These are phyloP conservation scores for Rhinolophus sinicus DNA, from an alignment of 2,113 vertebrate species.

Conservation along the genomic window DNA sequence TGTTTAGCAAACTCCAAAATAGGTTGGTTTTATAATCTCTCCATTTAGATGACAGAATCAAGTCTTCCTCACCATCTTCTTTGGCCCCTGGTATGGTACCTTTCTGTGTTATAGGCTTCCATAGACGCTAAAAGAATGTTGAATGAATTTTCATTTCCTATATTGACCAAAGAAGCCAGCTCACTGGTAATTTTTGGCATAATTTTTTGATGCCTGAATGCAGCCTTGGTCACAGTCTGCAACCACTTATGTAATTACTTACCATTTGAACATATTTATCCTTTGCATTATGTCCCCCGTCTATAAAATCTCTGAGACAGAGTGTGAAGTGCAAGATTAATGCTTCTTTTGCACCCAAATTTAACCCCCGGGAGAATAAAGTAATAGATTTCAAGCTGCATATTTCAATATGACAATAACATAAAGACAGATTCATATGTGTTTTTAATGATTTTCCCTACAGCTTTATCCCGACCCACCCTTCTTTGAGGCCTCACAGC, in stretches of 20 bases:
- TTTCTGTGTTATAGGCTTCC: background rate
- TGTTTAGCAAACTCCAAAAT: background rate
- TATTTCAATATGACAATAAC: background rate
- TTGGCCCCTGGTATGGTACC: background rate
- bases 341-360: background rate
- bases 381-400: background rate
- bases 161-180: background rate
- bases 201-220: background rate
- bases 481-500: background rate
- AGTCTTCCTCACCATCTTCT: background rate
- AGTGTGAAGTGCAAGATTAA: background rate
- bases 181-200: background rate
- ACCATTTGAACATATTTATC: slow-evolving; percentile 24
- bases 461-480: background rate
- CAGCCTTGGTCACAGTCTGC: background rate
- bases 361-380: background rate
- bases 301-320: slow-evolving; percentile 11
- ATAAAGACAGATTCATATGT: background rate
- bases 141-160: background rate
- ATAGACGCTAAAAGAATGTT: background rate
- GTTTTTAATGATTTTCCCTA: slow-evolving; percentile 15
- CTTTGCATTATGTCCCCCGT: background rate
- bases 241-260: slow-evolving; percentile 22
- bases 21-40: slow-evolving; percentile 18
- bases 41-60: background rate